Evolutionary conservation across 2,797 vertebrate genomes (phyloP).

Genomic region (Meda fulgida): DNA sequence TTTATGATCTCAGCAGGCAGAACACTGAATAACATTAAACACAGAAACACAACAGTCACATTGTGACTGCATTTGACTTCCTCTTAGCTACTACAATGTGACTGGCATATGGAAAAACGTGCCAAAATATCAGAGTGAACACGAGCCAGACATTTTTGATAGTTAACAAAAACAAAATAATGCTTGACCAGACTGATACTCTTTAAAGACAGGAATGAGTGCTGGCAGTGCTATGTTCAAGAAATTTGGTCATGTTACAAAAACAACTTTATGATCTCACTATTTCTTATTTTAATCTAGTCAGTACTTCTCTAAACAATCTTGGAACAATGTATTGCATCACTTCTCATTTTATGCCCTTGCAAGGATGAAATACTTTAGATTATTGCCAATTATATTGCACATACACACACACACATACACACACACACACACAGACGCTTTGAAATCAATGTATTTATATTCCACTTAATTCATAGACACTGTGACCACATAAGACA

Average conservation of each 20-base stretch:
- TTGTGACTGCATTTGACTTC: background rate
- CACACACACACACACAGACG: background rate
- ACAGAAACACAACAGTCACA: constrained; percentile 13
- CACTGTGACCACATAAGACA: background rate
- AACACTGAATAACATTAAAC: too few species aligned
- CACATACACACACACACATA: background rate
- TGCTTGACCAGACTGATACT: background rate
- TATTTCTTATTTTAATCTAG: background rate
- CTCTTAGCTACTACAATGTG: background rate
- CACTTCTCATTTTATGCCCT: background rate
- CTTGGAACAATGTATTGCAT: background rate
- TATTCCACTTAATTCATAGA: background rate
- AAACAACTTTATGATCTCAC: background rate
- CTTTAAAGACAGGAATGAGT: background rate
- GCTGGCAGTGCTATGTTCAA: background rate
- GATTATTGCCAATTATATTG: background rate
- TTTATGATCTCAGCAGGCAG: constrained; percentile 37
- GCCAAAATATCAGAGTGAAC: background rate
- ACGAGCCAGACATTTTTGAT: background rate
- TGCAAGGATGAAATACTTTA: background rate
- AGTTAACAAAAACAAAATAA: background rate
- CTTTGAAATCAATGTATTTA: background rate
- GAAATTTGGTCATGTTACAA: background rate
- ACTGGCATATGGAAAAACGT: background rate
- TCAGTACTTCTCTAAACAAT: background rate